Percentiles rank a stretch among this genome's conserved stretches.
phyloP scores from a whole-genome alignment of 2,113 vertebrate genomes.

The Phoxinus phoxinus region DNA sequence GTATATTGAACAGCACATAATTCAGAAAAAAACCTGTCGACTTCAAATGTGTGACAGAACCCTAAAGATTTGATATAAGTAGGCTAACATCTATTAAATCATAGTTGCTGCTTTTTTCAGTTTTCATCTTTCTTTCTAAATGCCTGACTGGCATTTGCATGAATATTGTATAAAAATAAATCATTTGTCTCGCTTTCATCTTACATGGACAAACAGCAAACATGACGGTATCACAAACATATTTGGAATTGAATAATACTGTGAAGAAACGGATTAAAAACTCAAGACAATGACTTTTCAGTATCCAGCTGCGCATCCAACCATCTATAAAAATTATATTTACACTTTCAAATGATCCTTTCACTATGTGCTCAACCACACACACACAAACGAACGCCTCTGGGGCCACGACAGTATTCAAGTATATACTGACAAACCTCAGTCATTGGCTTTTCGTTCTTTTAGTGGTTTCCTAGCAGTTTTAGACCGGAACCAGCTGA shows the following conservation, averaged over 20 bases:
- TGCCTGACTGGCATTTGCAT: constrained; percentile 19
- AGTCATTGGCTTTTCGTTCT: constrained; percentile 50
- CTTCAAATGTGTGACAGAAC: background rate
- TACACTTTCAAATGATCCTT: constrained; percentile 14
- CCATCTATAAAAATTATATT: constrained; percentile 37
- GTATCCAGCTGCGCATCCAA: background rate
- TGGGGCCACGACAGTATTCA: background rate
- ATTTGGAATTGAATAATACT: background rate
- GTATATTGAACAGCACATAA: background rate
- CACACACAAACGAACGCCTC: constrained; percentile 16
- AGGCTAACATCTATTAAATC: background rate
- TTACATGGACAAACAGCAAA: constrained; percentile 41
- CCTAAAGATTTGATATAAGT: background rate
- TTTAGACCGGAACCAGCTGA: background rate
- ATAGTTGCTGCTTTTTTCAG: constrained; percentile 14
- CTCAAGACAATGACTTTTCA: background rate
- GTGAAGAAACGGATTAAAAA: background rate
- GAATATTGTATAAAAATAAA: constrained; percentile 58
- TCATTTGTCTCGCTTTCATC: constrained; percentile 22
- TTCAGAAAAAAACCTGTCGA: background rate
- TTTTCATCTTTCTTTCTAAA: background rate
- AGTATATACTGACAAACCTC: no score
- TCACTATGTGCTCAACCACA: constrained; percentile 54
- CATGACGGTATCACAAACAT: background rate
- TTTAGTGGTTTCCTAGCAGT: constrained; percentile 54